phyloP scores from a whole-genome alignment of 2,797 vertebrate species.

The Molossus molossus region DNA sequence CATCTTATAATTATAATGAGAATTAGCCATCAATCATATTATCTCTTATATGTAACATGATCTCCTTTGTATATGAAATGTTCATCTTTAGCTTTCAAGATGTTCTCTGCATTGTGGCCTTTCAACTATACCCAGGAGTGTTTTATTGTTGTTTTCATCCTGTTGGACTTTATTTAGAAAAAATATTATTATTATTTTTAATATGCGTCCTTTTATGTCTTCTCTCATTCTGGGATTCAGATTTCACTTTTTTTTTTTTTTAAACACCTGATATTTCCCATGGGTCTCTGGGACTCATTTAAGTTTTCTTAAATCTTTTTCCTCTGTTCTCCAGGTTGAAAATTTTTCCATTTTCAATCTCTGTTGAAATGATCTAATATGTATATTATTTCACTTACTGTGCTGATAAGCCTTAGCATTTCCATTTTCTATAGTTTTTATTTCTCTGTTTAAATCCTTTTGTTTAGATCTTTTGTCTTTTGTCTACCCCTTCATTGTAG shows the following conservation, averaged over 20 bases:
- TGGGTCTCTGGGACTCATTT: background rate
- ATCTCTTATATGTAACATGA: background rate
- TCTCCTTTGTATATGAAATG: background rate
- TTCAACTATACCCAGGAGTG: background rate
- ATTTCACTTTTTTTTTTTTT: background rate
- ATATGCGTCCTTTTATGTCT: background rate
- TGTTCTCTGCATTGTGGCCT: background rate
- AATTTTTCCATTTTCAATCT: background rate
- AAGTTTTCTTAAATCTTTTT: background rate
- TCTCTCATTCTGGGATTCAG: background rate
- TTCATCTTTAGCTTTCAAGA: background rate
- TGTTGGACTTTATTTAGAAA: background rate
- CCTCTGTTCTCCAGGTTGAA: background rate
- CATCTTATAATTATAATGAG: background rate
- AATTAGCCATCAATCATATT: background rate
- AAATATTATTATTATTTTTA: background rate
- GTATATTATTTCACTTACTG: background rate
- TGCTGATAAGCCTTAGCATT: background rate
- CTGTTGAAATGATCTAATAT: background rate
- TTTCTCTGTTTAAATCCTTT: background rate
- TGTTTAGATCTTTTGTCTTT: background rate
- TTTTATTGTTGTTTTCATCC: background rate
- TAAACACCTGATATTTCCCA: background rate
- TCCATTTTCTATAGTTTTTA: background rate
- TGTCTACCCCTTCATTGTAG: background rate